phyloP scores from a whole-genome alignment of 2,113 vertebrate genomes.

The Antennarius striatus region DNA sequence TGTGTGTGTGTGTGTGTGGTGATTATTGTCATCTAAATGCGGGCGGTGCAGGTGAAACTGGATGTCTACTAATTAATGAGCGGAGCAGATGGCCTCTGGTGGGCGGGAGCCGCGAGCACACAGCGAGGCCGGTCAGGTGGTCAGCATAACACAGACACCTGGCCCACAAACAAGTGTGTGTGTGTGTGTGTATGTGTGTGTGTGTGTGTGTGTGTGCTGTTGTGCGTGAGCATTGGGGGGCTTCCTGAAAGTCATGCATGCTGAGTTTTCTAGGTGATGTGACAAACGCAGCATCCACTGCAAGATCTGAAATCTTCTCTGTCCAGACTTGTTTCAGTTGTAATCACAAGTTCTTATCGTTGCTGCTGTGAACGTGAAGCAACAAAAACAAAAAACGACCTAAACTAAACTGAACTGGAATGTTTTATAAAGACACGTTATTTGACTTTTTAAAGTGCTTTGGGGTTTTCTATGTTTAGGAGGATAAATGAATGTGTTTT shows the following conservation, averaged over 20 bases:
- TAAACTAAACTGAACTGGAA: background rate
- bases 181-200: no score
- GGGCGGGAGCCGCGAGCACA: conserved; percentile 70
- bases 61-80: conserved; percentile 81
- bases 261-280: no score
- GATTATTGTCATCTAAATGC: conserved; percentile 82
- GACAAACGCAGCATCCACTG: no score
- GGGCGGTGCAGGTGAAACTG: conserved; percentile 82
- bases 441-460: background rate
- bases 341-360: background rate
- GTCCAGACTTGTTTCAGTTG: no score
- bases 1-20: conserved; percentile 34
- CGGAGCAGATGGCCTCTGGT: conserved; percentile 80
- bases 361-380: background rate
- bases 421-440: background rate
- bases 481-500: background rate
- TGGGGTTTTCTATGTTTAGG: conserved; percentile 1
- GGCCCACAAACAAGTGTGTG: conserved; percentile 41
- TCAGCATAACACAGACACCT: conserved; percentile 78
- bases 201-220: conserved; percentile 7
- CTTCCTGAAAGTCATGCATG: conserved; percentile 9
- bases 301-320: no score
- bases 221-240: background rate
- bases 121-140: conserved; percentile 75
- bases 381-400: no score